Evolutionary conservation across 2,113 vertebrate genomes (phyloP).

Genomic region (Pardalotus punctatus): DNA sequence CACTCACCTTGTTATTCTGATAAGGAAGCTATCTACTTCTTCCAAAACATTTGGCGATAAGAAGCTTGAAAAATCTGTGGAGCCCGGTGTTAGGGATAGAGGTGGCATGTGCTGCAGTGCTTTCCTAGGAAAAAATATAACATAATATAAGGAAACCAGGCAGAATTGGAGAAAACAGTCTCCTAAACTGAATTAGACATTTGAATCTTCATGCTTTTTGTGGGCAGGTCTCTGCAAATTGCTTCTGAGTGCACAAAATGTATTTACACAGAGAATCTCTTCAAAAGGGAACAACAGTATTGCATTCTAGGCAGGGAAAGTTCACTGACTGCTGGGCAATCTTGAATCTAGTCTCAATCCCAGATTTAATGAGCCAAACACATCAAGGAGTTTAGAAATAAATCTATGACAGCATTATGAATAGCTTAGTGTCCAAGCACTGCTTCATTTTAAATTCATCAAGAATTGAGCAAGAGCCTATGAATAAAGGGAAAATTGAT

Average conservation of each 20-base stretch:
- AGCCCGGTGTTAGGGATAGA: conserved; percentile 86
- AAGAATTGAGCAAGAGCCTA: neutral
- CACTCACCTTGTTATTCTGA: conserved; percentile 88
- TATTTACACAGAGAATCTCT: neutral
- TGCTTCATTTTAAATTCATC: neutral
- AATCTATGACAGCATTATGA: neutral
- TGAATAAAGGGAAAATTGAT: neutral
- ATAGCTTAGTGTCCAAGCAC: neutral
- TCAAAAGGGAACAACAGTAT: neutral
- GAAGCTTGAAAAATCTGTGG: conserved; percentile 92
- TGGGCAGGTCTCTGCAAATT: neutral
- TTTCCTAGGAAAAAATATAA: conserved; percentile 77
- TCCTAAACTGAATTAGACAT: neutral
- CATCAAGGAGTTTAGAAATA: neutral
- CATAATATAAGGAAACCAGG: neutral
- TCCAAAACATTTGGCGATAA: conserved; percentile 92
- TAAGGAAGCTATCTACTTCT: conserved; percentile 95
- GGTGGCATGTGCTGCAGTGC: conserved; percentile 96
- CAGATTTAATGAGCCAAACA: neutral
- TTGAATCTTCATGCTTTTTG: neutral
- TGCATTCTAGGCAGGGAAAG: neutral
- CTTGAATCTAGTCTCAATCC: neutral
- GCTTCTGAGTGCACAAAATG: neutral
- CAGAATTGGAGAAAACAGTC: neutral
- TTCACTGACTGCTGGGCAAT: neutral